phyloP scores from a whole-genome alignment of 2,797 vertebrate genomes.

The Nannoperca obscura region DNA sequence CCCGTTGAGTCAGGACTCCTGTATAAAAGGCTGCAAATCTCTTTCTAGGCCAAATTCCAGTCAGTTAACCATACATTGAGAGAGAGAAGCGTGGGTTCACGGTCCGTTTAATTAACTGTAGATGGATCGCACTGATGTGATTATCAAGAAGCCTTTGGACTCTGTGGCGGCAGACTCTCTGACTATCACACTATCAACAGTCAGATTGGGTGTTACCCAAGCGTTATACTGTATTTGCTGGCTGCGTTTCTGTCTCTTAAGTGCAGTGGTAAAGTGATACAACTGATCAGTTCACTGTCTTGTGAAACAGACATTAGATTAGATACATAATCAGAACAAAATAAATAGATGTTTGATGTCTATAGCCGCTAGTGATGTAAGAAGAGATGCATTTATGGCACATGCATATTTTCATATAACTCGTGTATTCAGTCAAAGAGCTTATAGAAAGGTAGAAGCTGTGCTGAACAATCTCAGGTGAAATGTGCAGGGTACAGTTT shows the following conservation, averaged over 20 bases:
- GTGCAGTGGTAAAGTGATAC: slow-evolving; percentile 54
- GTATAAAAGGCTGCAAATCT: slow-evolving; percentile 4
- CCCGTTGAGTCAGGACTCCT: not conserved
- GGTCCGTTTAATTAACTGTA: slow-evolving; percentile 43
- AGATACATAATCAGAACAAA: slow-evolving; percentile 15
- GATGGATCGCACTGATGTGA: slow-evolving; percentile 45
- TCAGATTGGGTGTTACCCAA: slow-evolving; percentile 1
- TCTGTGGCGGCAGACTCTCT: slow-evolving; percentile 26
- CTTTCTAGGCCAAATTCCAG: slow-evolving; percentile 36
- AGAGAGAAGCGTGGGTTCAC: slow-evolving; percentile 30
- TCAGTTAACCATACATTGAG: slow-evolving; percentile 15
- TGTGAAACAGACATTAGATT: slow-evolving; percentile 7
- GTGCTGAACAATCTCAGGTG: not conserved
- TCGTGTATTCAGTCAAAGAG: not conserved
- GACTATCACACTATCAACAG: slow-evolving; percentile 13
- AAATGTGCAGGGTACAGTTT: not conserved
- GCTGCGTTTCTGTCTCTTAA: slow-evolving; percentile 23
- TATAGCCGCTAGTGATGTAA: not conserved
- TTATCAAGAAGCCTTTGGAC: slow-evolving; percentile 54
- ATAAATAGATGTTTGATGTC: not conserved
- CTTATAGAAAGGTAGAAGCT: not conserved
- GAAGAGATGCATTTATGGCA: not conserved
- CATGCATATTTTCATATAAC: not conserved
- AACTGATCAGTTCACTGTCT: slow-evolving; percentile 11
- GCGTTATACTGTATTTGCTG: slow-evolving; percentile 9